phyloP scores from a whole-genome alignment of 2,113 vertebrate species.

The Excalfactoria chinensis region DNA sequence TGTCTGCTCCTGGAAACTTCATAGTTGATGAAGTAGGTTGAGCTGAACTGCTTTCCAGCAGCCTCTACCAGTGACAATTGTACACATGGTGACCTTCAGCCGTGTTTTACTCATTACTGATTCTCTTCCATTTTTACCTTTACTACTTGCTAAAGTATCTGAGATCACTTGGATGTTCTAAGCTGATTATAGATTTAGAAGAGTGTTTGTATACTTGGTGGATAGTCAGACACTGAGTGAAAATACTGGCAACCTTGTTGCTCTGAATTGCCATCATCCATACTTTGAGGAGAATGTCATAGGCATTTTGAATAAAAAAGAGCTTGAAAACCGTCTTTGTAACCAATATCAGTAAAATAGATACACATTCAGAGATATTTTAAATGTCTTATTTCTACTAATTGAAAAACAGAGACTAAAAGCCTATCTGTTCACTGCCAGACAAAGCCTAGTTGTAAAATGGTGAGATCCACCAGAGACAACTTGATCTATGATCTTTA shows the following conservation, averaged over 20 bases:
- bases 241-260: fast-evolving
- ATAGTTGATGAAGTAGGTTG: neutral
- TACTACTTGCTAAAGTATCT: neutral
- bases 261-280: neutral
- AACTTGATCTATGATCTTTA: neutral
- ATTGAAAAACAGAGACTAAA: conserved; percentile 43
- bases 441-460: neutral
- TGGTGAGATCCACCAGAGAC: neutral
- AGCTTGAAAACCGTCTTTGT: neutral
- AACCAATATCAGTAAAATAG: neutral
- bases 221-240: neutral
- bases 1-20: neutral
- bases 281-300: neutral
- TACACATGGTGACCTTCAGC: neutral
- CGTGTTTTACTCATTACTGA: neutral
- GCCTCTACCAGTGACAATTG: neutral
- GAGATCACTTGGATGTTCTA: neutral
- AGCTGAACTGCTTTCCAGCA: neutral
- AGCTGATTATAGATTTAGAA: neutral
- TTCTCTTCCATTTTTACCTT: neutral
- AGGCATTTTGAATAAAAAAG: neutral
- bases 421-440: neutral
- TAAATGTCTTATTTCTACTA: conserved; percentile 37
- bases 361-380: conserved; percentile 17
- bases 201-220: neutral